phyloP scores from a whole-genome alignment of 2,113 vertebrate genomes.

The Malurus cyaneus region DNA sequence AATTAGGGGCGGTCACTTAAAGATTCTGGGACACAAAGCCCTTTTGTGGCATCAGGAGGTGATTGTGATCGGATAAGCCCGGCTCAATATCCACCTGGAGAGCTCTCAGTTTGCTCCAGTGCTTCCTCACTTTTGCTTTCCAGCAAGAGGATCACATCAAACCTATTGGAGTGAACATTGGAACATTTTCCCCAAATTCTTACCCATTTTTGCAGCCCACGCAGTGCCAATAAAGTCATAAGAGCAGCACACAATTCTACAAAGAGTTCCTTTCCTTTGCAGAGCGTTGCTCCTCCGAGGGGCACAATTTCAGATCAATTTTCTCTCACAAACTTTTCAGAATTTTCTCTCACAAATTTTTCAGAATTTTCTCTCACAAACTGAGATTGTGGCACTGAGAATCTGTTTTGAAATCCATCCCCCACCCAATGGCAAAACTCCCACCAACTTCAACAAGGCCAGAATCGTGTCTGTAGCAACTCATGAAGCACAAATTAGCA shows the following conservation, averaged over 20 bases:
- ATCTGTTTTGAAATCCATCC: not conserved
- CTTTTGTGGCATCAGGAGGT: conserved; percentile 38
- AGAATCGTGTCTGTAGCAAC: not conserved
- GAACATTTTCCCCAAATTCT: not conserved
- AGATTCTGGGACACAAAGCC: conserved; percentile 22
- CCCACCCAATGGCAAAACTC: too few species aligned
- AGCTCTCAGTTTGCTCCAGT: not conserved
- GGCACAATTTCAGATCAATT: not conserved
- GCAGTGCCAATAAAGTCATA: not conserved
- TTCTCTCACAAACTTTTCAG: too few species aligned
- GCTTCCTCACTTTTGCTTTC: not conserved
- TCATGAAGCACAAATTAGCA: not conserved
- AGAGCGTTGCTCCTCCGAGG: not conserved
- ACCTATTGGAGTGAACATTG: not conserved
- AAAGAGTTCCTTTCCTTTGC: not conserved
- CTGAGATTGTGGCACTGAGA: not conserved
- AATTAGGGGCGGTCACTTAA: not conserved
- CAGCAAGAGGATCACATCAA: not conserved
- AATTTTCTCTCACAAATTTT: too few species aligned
- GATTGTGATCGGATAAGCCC: conserved; percentile 40
- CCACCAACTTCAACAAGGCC: not conserved
- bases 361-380: not conserved
- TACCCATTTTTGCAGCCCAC: not conserved
- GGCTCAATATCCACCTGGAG: conserved; percentile 23
- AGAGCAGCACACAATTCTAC: not conserved